Base-by-base conservation (phyloP, 2,797 vertebrate species). In the Artibeus lituratus region DNA sequence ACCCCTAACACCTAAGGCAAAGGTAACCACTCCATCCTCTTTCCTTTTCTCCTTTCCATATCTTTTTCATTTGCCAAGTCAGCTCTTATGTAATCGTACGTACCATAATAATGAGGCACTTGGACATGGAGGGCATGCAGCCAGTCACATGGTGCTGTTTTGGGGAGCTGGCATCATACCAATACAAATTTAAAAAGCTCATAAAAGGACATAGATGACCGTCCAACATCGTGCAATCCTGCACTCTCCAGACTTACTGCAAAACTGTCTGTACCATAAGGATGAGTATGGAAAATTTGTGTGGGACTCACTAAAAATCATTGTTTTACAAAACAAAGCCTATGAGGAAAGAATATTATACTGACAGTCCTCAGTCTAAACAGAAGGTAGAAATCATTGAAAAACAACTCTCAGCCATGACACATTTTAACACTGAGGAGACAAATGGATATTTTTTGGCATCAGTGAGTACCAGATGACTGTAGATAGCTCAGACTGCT, bases 141-240 rank as follows among this genome's bases (percentile, higher is more conserved):
- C 26, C 21, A 83, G 32, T 91, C 22, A 59, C 39, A 76, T 59
- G 59, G 81, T 42, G 14, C 44, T 69, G 5, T 72, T 32, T 90
- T 69, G 83, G 92, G 77, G 87, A 90, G 26, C 55, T 84, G 62
- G 7, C 47, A 53, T 42, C 16, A 74, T 35, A 69, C 10, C n/a
- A 77, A 81, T 82, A 29, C 16, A 91, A 55, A 51, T 90, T 87
- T 81, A 35, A 91, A 95, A 93, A 91, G 80, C 62, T 53, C 42
- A 35, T 69, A 37, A 89, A 76, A 77, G 74, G 10, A 76, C 32
- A 55, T 70, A 72, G 22, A 77, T 67, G 14, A 53, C 77, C 6
- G 76, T 80, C 10, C 9, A 67, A 59, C 65, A 77, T 19, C 8
- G 7, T 76, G 39, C 1, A 91, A 42, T 51, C 3, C 24, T 86